Evolutionary conservation across 2,888 invertebrate species (phyloP).

Genomic region (Acanthosepion lycidas): DNA sequence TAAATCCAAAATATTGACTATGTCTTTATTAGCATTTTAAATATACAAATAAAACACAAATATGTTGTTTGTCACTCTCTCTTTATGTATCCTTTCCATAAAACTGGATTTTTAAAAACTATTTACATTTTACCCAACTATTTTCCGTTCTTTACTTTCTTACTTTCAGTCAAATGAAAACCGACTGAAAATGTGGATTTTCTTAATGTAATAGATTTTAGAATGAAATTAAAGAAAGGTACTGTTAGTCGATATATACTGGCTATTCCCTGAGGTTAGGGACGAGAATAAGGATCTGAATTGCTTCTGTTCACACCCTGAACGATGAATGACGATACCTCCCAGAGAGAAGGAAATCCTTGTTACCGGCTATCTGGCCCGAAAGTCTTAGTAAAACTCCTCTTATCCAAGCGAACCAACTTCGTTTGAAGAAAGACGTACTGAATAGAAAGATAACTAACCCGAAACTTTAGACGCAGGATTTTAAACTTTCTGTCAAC

Average conservation of each 20-base stretch:
- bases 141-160: too few species aligned
- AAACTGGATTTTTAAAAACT: too few species aligned
- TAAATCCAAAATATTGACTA: too few species aligned
- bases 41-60: too few species aligned
- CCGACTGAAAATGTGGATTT: background rate
- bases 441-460: background rate
- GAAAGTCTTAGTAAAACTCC: background rate
- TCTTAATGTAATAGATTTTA: background rate
- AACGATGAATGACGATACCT: background rate
- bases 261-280: background rate
- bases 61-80: too few species aligned
- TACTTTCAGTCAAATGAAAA: background rate
- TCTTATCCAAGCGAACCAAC: background rate
- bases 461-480: background rate
- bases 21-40: too few species aligned
- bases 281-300: background rate
- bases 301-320: background rate
- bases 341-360: conserved; percentile 12
- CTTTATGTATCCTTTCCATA: too few species aligned
- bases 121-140: too few species aligned
- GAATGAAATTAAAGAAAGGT: background rate
- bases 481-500: conserved; percentile 8
- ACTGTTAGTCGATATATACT: background rate
- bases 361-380: background rate
- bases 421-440: background rate